Conservation (phyloP, 2,888 invertebrate genomes). For the Dromius quadrimaculatus region DNA sequence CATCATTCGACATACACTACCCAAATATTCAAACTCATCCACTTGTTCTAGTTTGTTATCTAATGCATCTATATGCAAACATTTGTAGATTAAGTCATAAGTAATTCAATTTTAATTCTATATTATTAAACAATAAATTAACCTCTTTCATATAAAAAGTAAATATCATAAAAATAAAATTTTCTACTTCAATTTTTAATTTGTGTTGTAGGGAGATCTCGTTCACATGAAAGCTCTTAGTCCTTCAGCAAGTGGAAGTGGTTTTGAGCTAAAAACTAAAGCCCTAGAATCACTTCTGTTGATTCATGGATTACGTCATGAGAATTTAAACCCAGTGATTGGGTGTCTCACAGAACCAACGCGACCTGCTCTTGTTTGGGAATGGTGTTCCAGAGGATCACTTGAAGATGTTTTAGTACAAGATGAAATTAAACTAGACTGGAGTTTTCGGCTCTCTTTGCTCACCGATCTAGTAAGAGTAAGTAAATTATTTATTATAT, state of each 20-base stretch:
- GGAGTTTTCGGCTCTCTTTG: conserved; percentile 94
- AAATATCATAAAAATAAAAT: too few relatives aligned
- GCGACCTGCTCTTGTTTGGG: conserved; percentile 85
- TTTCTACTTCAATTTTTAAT: not conserved
- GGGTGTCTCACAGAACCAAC: conserved; percentile 85
- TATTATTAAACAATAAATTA: too few relatives aligned
- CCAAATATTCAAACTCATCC: too few relatives aligned
- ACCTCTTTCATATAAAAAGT: too few relatives aligned
- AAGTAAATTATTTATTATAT: too few relatives aligned
- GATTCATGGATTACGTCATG: conserved; percentile 88
- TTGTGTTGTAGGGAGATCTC: conserved; percentile 79
- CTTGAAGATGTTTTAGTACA: conserved; percentile 89
- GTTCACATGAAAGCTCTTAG: conserved; percentile 88
- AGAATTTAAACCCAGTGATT: conserved; percentile 90
- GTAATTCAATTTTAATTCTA: too few relatives aligned
- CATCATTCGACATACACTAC: too few relatives aligned
- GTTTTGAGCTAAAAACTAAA: conserved; percentile 83
- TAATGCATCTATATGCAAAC: too few relatives aligned
- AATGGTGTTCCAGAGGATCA: conserved; percentile 89
- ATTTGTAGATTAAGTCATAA: too few relatives aligned
- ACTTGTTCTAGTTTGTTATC: too few relatives aligned
- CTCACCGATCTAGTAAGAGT: conserved; percentile 92
- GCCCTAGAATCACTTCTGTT: conserved; percentile 82
- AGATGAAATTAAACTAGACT: conserved; percentile 92
- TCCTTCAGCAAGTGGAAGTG: conserved; percentile 64